Evolutionary conservation across 1,140 invertebrate species (phyloP), one percentile per base, ranked within the genome.

Genomic region (Holcopasites calliopsidis): DNA sequence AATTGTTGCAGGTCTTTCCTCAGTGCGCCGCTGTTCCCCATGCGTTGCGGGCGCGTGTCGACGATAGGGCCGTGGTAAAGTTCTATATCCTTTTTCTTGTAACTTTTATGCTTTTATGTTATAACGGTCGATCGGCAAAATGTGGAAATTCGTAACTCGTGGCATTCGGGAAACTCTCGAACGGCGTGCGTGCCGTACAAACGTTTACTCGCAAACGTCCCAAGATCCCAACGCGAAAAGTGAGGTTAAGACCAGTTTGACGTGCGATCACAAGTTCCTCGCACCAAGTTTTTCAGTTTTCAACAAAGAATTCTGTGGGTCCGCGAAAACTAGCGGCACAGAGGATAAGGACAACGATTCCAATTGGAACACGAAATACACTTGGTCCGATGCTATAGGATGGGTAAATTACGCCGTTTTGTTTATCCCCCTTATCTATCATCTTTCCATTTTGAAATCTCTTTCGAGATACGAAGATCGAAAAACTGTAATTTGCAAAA

Each of bases 131-230:
- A 5, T 18, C 16, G 6, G 2, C 16, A 69, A 69, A 23, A 91
- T 91, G 90, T 91, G 89, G 90, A 91, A 90, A 75, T 87, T 79
- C 16, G 70, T 90, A 21, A 72, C 84, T 16, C 83, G 88, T 11
- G 86, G 88, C 55, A 85, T 91, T 28, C 86, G 88, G 7, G 87
- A 90, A 57, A 80, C 86, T 1, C 57, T 90, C 0, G 88, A 90
- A 65, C 82, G 86, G 73, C 86, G 89, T 52, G 72, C 61, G 31
- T 87, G 86, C 80, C 86, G 87, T 31, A 90, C 88, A 7, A 89
- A 88, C 40, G 71, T 90, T 62, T 90, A 90, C 69, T 88, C 86
- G 0, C 88, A 89, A 69, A 79, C 80, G 2, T 68, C 82, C 3
- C 83, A 83, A 60, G 87, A 89, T n/a, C 55, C 52, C 1, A 80